These are phyloP conservation scores for Aphrocallistes beatrix DNA, from an alignment of 37 sponge, comb jelly and placozoan species.

Conservation along the genomic window DNA sequence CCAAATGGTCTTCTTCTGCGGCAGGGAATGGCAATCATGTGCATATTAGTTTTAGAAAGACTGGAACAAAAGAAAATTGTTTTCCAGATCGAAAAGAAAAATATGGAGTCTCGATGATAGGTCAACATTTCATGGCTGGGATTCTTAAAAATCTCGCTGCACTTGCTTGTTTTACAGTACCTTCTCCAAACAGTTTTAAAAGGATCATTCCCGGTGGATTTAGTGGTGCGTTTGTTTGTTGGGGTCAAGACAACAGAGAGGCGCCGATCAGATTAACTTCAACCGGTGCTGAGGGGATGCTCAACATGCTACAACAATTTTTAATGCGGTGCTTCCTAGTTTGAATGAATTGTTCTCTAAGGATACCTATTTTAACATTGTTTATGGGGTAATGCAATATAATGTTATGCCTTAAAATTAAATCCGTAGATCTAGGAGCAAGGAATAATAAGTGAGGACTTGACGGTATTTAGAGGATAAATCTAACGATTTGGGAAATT, in stretches of 20 bases:
- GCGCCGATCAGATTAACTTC: conserved; percentile 24
- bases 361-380: no score
- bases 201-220: conserved; percentile 24
- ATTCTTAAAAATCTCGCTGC: conserved; percentile 30
- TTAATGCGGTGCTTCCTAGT: no score
- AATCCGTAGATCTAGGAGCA: no score
- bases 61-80: conserved; percentile 15
- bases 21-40: conserved; percentile 37
- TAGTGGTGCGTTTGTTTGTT: conserved; percentile 29
- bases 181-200: conserved; percentile 28
- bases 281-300: neutral
- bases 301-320: no score
- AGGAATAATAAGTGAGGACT: no score
- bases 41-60: conserved; percentile 28
- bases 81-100: conserved; percentile 11
- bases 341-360: no score
- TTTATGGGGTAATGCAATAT: no score
- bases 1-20: conserved; percentile 24
- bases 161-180: conserved; percentile 26
- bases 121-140: conserved; percentile 32
- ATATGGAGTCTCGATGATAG: conserved; percentile 17
- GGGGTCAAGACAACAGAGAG: conserved; percentile 35
- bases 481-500: no score
- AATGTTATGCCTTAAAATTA: no score
- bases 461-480: no score